Conservation (phyloP, 2,888 invertebrate genomes). For the Melipona beecheii region DNA sequence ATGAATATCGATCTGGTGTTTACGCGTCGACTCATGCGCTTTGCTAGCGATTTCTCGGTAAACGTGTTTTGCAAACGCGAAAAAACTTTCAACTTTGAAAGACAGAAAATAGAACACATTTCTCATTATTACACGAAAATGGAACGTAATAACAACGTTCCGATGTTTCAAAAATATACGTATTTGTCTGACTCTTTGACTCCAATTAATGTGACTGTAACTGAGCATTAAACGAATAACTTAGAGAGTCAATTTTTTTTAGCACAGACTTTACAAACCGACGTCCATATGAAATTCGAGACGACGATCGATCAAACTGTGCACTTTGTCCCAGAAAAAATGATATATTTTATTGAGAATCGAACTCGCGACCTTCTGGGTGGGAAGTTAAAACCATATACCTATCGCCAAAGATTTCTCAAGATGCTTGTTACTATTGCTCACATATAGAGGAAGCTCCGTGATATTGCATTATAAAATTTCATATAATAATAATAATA, state of each 20-base stretch:
- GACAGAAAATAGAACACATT: background rate
- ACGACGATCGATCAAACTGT: constrained; percentile 81
- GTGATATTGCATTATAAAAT: background rate
- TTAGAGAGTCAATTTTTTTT: constrained; percentile 69
- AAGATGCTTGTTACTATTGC: fast-evolving
- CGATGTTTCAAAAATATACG: background rate
- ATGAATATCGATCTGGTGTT: constrained; percentile 68
- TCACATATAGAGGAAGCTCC: too few relatives aligned
- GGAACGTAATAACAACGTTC: too few relatives aligned
- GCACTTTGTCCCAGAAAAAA: constrained; percentile 50
- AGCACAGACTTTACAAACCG: constrained; percentile 79
- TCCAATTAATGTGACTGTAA: constrained; percentile 48
- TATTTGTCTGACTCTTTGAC: constrained; percentile 70
- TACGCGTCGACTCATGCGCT: constrained; percentile 65
- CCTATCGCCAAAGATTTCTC: background rate
- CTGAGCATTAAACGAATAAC: constrained; percentile 73
- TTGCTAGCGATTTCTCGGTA: constrained; percentile 26
- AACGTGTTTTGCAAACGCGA: constrained; percentile 3
- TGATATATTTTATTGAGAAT: background rate
- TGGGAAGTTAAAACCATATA: background rate
- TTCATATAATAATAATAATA: background rate
- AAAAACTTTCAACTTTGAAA: background rate
- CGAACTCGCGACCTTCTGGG: background rate
- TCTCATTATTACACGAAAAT: background rate
- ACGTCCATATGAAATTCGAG: constrained; percentile 54